phyloP scores from a whole-genome alignment of 2,888 invertebrate species.

The Timandra comae region DNA sequence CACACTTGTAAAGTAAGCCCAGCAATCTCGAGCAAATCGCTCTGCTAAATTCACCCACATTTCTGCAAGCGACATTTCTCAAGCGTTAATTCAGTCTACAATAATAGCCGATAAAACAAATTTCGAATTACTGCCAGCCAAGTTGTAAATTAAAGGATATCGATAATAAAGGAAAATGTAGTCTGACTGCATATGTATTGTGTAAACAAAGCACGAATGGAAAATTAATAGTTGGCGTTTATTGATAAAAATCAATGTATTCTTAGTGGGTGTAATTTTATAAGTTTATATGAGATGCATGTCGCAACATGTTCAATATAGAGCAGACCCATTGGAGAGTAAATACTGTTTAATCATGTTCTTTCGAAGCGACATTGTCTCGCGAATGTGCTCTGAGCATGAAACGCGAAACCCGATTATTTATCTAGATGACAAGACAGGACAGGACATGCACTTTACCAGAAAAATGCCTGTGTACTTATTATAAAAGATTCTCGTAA shows the following conservation, averaged over 20 bases:
- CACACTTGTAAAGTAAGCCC: conserved; percentile 6
- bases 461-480: too few relatives aligned
- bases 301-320: conserved; percentile 6
- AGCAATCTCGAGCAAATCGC: conserved; percentile 11
- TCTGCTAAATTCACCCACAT: conserved; percentile 7
- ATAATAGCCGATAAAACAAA: conserved; percentile 12
- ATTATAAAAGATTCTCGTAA: too few relatives aligned
- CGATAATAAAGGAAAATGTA: conserved; percentile 13
- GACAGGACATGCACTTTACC: conserved; percentile 5
- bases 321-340: conserved; percentile 2
- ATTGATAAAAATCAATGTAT: conserved; percentile 31
- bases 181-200: conserved; percentile 8
- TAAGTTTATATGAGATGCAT: conserved; percentile 27
- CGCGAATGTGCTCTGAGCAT: conserved; percentile 12
- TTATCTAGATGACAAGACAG: conserved; percentile 12
- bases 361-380: conserved; percentile 6
- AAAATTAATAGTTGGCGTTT: conserved; percentile 20
- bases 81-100: conserved; percentile 15
- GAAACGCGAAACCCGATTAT: conserved; percentile 13
- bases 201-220: conserved; percentile 14
- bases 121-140: too few relatives aligned
- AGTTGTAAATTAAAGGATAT: conserved; percentile 17
- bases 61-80: conserved; percentile 15
- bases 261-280: conserved; percentile 30
- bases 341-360: background rate